Percentiles rank a stretch among this genome's conserved stretches.
Conservation (phyloP, 2,113 vertebrate species). For the Melospiza melodia region DNA sequence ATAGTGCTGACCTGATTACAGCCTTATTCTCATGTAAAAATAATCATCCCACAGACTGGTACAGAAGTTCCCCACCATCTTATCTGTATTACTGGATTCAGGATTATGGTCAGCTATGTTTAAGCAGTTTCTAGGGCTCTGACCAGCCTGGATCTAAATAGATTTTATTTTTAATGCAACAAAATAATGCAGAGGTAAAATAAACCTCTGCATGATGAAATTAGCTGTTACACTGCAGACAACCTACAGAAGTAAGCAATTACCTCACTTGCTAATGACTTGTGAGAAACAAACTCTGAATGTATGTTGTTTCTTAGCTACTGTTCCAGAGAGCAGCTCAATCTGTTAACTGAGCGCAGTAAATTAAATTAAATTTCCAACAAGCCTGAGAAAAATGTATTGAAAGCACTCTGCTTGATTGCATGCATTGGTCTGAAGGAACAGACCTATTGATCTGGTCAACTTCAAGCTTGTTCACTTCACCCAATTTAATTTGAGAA, state of each 20-base stretch:
- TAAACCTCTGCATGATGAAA: neutral
- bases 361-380: slow-evolving; percentile 78
- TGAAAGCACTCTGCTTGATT: slow-evolving; percentile 79
- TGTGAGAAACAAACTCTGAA: slow-evolving; percentile 46
- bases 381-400: slow-evolving; percentile 65
- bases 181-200: slow-evolving; percentile 6
- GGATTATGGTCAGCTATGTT: neutral
- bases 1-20: neutral
- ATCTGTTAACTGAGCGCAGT: slow-evolving; percentile 69
- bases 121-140: neutral
- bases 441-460: slow-evolving; percentile 69
- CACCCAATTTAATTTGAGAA: slow-evolving; percentile 43
- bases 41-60: neutral
- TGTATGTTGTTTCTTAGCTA: slow-evolving; percentile 44
- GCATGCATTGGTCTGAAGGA: slow-evolving; percentile 61
- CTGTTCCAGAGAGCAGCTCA: slow-evolving; percentile 51
- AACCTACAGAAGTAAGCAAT: slow-evolving; percentile 41
- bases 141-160: neutral
- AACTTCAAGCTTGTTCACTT: slow-evolving; percentile 54
- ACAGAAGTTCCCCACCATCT: neutral
- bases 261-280: slow-evolving; percentile 67
- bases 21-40: neutral
- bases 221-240: neutral
- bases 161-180: neutral
- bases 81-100: neutral